Evolutionary conservation across 2,888 invertebrate genomes (phyloP).

Genomic region (Allacma fusca): DNA sequence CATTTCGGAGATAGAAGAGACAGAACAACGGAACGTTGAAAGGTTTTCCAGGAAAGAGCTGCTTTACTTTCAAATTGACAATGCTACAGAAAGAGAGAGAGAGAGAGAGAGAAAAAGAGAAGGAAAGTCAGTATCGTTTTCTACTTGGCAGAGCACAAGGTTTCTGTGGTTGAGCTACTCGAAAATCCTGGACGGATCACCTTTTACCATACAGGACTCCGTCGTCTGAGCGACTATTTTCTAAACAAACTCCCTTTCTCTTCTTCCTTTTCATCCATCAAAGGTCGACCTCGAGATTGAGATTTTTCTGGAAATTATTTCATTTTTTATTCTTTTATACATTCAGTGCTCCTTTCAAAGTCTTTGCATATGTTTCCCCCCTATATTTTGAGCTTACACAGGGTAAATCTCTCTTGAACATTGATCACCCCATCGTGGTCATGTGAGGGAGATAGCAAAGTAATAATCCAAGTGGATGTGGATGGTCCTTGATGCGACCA

Average conservation of each 20-base stretch:
- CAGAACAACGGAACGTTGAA: not conserved
- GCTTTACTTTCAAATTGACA: slow-evolving; percentile 12
- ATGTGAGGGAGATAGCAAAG: too few species aligned
- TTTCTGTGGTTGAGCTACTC: not conserved
- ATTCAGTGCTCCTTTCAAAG: too few species aligned
- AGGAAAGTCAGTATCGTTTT: not conserved
- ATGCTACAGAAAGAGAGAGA: not conserved
- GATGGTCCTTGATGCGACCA: too few species aligned
- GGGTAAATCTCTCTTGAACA: too few species aligned
- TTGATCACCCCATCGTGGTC: too few species aligned
- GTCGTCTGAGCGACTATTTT: slow-evolving; percentile 7
- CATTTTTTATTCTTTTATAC: too few species aligned
- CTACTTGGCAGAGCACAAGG: slow-evolving; percentile 1
- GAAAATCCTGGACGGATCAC: not conserved
- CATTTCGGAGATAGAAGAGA: not conserved
- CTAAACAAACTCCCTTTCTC: not conserved
- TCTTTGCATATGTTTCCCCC: too few species aligned
- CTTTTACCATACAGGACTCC: not conserved
- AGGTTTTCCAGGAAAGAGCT: not conserved
- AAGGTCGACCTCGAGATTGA: too few species aligned
- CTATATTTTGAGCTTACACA: too few species aligned
- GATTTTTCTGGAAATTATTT: too few species aligned
- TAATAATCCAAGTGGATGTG: too few species aligned
- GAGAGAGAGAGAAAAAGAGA: not conserved
- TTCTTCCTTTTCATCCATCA: too few species aligned